Evolutionary conservation across 2,888 invertebrate species (phyloP).

Genomic region (Apomyelois bistriatella): DNA sequence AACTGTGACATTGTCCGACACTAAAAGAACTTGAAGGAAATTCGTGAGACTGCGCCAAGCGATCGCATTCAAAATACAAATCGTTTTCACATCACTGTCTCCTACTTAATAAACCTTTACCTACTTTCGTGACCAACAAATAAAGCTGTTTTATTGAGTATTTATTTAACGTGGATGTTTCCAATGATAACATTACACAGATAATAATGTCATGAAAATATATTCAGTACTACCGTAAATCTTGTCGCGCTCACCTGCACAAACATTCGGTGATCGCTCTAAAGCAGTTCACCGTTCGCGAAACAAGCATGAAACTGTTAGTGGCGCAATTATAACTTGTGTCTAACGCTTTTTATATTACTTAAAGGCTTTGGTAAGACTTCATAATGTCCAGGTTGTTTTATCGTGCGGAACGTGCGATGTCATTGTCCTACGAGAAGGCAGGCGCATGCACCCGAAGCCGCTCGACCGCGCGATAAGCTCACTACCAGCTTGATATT

Average conservation of each 20-base stretch:
- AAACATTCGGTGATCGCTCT: constrained; percentile 29
- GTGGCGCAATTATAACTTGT: constrained; percentile 54
- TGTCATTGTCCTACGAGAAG: constrained; percentile 73
- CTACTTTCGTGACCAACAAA: constrained; percentile 51
- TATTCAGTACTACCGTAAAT: constrained; percentile 22
- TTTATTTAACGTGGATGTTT: constrained; percentile 24
- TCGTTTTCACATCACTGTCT: constrained; percentile 26
- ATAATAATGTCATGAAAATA: neutral
- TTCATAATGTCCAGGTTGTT: constrained; percentile 69
- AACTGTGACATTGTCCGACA: constrained; percentile 22
- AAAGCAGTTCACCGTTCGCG: constrained; percentile 44
- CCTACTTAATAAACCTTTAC: constrained; percentile 36
- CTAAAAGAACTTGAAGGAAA: constrained; percentile 36
- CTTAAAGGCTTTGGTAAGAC: constrained; percentile 50
- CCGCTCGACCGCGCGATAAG: constrained; percentile 1
- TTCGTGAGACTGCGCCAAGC: constrained; percentile 22
- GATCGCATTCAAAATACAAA: constrained; percentile 36
- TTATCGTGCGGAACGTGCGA: constrained; percentile 76
- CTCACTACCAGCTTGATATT: neutral
- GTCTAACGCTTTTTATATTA: constrained; percentile 51
- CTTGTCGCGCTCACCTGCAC: constrained; percentile 23
- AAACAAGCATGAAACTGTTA: constrained; percentile 50
- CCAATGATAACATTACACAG: neutral
- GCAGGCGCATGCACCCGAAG: constrained; percentile 42
- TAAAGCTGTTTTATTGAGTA: constrained; percentile 35